These are phyloP conservation scores for Edolisoma coerulescens DNA, from an alignment of 2,113 vertebrate species.

Conservation along the genomic window DNA sequence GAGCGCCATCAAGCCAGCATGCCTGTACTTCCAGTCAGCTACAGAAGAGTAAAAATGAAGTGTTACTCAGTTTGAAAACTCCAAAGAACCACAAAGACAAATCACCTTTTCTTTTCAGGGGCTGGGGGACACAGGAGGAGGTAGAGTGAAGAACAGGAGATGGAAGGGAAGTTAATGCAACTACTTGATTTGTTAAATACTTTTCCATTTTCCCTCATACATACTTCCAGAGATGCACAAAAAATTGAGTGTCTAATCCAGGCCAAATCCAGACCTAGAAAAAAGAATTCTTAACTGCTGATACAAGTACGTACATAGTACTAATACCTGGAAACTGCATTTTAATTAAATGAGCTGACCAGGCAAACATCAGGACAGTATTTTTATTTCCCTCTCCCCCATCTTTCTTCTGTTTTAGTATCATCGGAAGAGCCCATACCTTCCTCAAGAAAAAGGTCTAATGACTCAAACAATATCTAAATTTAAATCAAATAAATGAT, in stretches of 20 bases:
- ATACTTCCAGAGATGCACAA: neutral
- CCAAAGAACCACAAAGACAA: neutral
- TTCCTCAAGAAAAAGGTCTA: neutral
- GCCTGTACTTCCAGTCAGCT: conserved; percentile 98
- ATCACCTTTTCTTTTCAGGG: neutral
- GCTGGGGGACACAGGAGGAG: neutral
- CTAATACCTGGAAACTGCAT: neutral
- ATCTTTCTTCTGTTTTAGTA: neutral
- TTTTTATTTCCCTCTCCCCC: neutral
- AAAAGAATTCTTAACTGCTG: neutral
- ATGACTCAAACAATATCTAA: neutral
- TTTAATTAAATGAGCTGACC: neutral
- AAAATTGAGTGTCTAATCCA: neutral
- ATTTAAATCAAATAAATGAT: neutral
- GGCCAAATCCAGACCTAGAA: neutral
- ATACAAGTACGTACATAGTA: neutral
- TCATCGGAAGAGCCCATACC: neutral
- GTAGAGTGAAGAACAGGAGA: neutral
- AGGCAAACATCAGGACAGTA: neutral
- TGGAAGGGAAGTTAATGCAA: neutral
- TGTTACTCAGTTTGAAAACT: neutral
- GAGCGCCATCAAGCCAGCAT: conserved; percentile 95
- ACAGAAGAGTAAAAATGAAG: neutral
- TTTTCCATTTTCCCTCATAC: neutral
- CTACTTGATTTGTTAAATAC: neutral